Base-by-base conservation (phyloP, 2,113 vertebrate genomes). In the Chloroceryle aenea region DNA sequence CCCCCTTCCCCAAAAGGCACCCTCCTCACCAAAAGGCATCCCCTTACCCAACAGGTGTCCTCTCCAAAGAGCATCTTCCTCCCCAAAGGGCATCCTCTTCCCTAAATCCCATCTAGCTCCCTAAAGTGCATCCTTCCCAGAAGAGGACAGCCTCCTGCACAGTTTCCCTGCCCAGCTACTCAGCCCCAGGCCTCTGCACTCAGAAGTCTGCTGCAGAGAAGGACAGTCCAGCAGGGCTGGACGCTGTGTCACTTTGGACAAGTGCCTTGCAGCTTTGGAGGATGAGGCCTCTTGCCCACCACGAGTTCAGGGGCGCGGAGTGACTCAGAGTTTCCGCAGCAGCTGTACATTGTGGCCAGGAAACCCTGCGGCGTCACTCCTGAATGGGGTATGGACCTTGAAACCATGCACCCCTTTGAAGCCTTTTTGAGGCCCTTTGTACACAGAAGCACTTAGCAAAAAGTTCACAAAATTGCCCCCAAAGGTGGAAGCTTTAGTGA, bases 271-370 rank as follows among this genome's bases (percentile, higher is more conserved):
- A 68, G 71, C 63, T 22, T 27, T 9, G n/a, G 19, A 40, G n/a
- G 21, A n/a, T 1, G 1, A 36, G 7, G 40, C 5, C 10, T 73
- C 18, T 9, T 2, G 6, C 4, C 27, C 11, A 4, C 23, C 64
- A 1, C 0, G 4, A 17, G 17, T 72, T 75, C 25, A 79, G 32
- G 5, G 0, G 38, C 26, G 26, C 38, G 4, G 12, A 29, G 53
- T 42, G 53, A 48, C 75, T 85, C 64, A 36, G 66, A 21, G 30
- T 68, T 93, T 79, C 81, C 3, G 0, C n/a, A 82, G 29, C 61
- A 52, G 68, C 13, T 27, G 1, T 2, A 1, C 2, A 1, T 21
- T 17, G 2, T 1, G 2, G n/a, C 9, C 4, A 0, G 36, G 43
- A 75, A 89, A 61, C 29, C 32, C 4, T 2, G 15, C 0, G 0